Evolutionary conservation across 1,140 invertebrate genomes (phyloP).

Genomic region (Bombyx mori): ASM3026992v2 NC_085107.1:7034501-7035000

Average conservation of each 20-base stretch:
- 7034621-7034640: too few relatives aligned
- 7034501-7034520: too few relatives aligned
- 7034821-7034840: conserved; percentile 58
- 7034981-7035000: conserved; percentile 23
- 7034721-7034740: conserved; percentile 23
- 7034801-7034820: conserved; percentile 53
- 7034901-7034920: conserved; percentile 51
- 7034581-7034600: too few relatives aligned
- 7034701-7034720: background rate
- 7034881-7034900: conserved; percentile 66
- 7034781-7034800: conserved; percentile 56
- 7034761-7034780: conserved; percentile 54
- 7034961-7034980: conserved; percentile 35
- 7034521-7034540: too few relatives aligned
- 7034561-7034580: too few relatives aligned
- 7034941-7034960: conserved; percentile 37
- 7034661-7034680: too few relatives aligned
- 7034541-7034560: too few relatives aligned
- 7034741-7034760: conserved; percentile 62
- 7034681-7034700: too few relatives aligned
- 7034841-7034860: conserved; percentile 63
- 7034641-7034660: too few relatives aligned
- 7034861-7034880: conserved; percentile 58
- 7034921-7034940: conserved; percentile 45
- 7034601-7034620: too few relatives aligned